Percentiles rank a stretch among this genome's conserved stretches.
phyloP scores from a whole-genome alignment of 2,888 invertebrate species.

The Coelinius sp. region DNA sequence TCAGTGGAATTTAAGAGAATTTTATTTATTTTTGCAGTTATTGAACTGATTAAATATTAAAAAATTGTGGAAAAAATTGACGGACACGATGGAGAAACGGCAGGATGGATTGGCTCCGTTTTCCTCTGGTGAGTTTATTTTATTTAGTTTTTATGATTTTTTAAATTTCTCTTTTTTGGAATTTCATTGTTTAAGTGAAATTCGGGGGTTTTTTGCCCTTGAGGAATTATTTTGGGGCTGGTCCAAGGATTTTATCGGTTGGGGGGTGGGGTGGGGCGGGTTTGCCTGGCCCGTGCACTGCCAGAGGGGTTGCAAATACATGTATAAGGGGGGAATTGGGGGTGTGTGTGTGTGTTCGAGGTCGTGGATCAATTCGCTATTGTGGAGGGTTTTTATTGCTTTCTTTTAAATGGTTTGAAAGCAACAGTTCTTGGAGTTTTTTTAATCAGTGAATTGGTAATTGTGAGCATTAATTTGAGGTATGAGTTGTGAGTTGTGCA shows the following conservation, averaged over 20 bases:
- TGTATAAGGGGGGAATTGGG: too few species aligned
- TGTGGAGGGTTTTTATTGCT: conserved; percentile 46
- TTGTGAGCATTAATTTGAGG: neutral
- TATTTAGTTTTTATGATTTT: neutral
- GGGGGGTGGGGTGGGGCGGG: neutral
- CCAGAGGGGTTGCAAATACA: conserved; percentile 18
- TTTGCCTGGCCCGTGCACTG: neutral
- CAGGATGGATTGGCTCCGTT: conserved; percentile 65
- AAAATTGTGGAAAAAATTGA: conserved; percentile 16
- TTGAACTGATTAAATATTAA: conserved; percentile 1
- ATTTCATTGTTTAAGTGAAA: neutral
- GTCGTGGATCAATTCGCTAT: conserved; percentile 64
- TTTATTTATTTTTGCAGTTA: neutral
- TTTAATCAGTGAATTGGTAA: neutral
- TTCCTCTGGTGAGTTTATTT: conserved; percentile 63
- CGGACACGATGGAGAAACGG: conserved; percentile 61
- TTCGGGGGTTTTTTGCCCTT: neutral
- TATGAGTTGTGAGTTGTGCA: neutral
- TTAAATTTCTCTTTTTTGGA: neutral
- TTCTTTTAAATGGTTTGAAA: conserved; percentile 41
- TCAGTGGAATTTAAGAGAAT: too few species aligned
- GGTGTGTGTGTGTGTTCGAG: conserved; percentile 36
- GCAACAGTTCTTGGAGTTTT: conserved; percentile 54
- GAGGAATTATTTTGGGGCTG: neutral
- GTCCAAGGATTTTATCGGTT: neutral